Evolutionary conservation across 2,113 vertebrate genomes (phyloP).

Genomic region (Pseudopodoces humilis): DNA sequence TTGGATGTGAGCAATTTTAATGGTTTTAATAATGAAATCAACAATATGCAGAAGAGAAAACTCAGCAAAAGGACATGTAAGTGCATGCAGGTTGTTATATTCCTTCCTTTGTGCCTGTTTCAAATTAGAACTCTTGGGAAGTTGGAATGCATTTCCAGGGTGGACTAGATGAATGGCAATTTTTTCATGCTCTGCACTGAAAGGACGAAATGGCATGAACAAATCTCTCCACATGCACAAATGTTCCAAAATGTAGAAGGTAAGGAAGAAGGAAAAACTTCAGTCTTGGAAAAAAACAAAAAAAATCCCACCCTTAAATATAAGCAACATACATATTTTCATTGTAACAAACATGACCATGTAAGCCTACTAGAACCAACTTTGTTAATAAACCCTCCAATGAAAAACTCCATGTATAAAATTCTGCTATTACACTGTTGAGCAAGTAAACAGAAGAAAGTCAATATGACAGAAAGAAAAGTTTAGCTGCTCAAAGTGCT

Average conservation of each 20-base stretch:
- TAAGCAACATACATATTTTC: not conserved
- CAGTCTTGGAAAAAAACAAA: not conserved
- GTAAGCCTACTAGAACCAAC: not conserved
- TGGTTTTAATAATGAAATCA: slow-evolving; percentile 47
- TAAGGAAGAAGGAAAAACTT: not conserved
- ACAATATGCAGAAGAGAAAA: slow-evolving; percentile 15
- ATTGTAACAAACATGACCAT: not conserved
- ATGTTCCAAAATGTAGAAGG: not conserved
- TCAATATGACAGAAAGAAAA: not conserved
- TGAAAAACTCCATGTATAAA: not conserved
- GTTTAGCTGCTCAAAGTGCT: not conserved
- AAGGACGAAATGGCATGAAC: not conserved
- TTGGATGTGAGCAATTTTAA: slow-evolving; percentile 23
- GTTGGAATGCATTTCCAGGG: not conserved
- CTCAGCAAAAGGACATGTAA: slow-evolving; percentile 16
- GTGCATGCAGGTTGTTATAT: not conserved
- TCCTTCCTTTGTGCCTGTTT: not conserved
- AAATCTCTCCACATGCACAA: rapidly evolving
- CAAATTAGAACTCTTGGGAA: not conserved
- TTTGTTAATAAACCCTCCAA: not conserved
- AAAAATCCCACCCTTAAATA: not conserved
- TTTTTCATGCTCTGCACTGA: not conserved
- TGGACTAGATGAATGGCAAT: not conserved
- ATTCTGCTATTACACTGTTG: not conserved
- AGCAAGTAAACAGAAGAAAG: not conserved